A percentile compares a stretch with the other conserved stretches of the same genome.
These are phyloP conservation scores for Tetanocera ferruginea DNA, from an alignment of 2,888 invertebrate species.

Conservation along the genomic window DNA sequence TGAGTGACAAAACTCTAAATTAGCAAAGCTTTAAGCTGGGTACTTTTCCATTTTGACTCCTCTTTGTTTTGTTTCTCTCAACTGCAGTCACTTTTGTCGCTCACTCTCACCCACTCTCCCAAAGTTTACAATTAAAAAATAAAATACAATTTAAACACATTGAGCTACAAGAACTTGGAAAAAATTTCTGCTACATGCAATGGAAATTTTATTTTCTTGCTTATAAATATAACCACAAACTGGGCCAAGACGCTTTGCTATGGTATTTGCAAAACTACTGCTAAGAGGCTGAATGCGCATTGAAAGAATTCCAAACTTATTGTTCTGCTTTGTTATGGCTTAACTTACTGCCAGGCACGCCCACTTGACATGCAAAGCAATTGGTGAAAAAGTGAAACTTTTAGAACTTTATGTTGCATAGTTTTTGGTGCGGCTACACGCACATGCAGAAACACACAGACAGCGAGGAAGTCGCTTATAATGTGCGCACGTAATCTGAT, in stretches of 20 bases:
- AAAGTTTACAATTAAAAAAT: not conserved
- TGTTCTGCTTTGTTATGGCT: too few species aligned
- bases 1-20: not conserved
- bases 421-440: not conserved
- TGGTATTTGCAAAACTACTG: not conserved
- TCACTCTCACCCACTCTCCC: not conserved
- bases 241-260: not conserved
- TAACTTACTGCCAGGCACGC: too few species aligned
- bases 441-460: not conserved
- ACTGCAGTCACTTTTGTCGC: not conserved
- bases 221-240: not conserved
- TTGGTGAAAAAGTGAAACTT: conserved; percentile 27
- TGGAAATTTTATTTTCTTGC: not conserved
- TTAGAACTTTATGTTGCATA: conserved; percentile 3
- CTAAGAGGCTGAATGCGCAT: not conserved
- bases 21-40: not conserved
- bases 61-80: not conserved
- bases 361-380: conserved; percentile 25
- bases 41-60: not conserved
- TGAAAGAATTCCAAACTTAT: not conserved
- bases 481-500: conserved; percentile 10
- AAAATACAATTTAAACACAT: not conserved
- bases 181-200: not conserved
- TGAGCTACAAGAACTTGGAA: not conserved
- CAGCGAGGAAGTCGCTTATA: not conserved